These are phyloP conservation scores for Galerucella calmariensis DNA, from an alignment of 2,888 invertebrate species.

Conservation along the genomic window DNA sequence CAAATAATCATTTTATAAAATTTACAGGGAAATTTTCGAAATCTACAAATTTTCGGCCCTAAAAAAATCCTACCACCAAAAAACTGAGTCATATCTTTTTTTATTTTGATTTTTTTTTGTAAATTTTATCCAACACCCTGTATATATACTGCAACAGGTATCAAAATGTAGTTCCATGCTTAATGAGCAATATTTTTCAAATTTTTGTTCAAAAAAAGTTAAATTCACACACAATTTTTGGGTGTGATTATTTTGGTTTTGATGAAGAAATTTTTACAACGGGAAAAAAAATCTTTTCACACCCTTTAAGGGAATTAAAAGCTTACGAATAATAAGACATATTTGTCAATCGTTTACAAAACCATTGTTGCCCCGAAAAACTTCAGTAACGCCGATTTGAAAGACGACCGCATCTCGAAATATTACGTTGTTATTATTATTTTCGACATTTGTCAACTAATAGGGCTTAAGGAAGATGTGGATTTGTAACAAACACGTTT, in stretches of 20 bases:
- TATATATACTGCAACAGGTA: too few species aligned
- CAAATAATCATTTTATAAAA: background rate
- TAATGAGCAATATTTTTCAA: too few species aligned
- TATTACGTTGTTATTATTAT: background rate
- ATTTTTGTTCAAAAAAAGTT: too few species aligned
- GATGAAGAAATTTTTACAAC: background rate
- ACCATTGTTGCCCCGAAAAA: background rate
- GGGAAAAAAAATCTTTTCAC: background rate
- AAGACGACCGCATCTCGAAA: background rate
- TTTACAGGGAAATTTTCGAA: too few species aligned
- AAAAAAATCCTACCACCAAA: too few species aligned
- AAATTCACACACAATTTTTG: too few species aligned
- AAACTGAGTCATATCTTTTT: too few species aligned
- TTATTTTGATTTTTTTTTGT: too few species aligned
- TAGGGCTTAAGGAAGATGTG: constrained; percentile 1
- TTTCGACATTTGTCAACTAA: background rate
- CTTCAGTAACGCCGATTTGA: background rate
- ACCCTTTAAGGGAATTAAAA: constrained; percentile 3
- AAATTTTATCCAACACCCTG: too few species aligned
- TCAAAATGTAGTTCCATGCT: too few species aligned
- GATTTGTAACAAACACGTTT: background rate
- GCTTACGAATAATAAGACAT: background rate
- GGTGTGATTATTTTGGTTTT: too few species aligned
- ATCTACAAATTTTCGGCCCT: too few species aligned
- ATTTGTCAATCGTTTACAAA: constrained; percentile 3